Evolutionary conservation across 2,888 invertebrate genomes (phyloP), one percentile per base, ranked within the genome.

Genomic region (Mythimna loreyi): DNA sequence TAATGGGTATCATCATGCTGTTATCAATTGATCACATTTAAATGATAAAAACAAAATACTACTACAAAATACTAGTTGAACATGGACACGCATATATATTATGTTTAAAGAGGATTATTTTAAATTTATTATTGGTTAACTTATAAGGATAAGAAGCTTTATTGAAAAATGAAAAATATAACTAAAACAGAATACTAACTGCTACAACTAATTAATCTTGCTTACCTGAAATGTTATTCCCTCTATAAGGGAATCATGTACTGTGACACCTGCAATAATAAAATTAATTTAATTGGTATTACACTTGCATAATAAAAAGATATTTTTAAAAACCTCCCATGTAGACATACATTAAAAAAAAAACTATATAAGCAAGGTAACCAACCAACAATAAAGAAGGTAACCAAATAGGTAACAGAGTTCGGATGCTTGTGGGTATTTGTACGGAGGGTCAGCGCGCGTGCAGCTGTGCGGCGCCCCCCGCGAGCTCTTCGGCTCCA

Each of bases 171-270:
- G n/a, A 33, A 40, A 40, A 25, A 13, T n/a, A 28, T 28, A 9
- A 6, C 3, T 23, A 8, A 16, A 16, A 25, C 9, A 16, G 16
- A 3, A 3, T 16, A n/a, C 11, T 30, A 23, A 25, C 52, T 11
- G 40, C 13, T 19, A 28, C 9, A 19, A 19, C n/a, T 21, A 1
- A 40, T 40, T 19, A 43, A 6, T 43, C 3, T 3, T 40, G 59
- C 82, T 87, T 87, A 95, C 95, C 92, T 94, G 94, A 86, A 94
- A 92, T 84, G 92, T 92, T 84, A 94, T 90, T 69, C 93, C 93
- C 86, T 94, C 94, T 82, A 93, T 89, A 70, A 94, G 86, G 58
- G 92, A 90, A 80, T 94, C 93, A 75, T 94, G 93, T 71, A 93
- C 92, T 81, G 92, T 90, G 23, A 92, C 91, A 90, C 91, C 93